Percentiles rank a stretch among this genome's conserved stretches.
These are phyloP conservation scores for Anseranas semipalmata DNA, from an alignment of 2,113 vertebrate species.

Conservation along the genomic window DNA sequence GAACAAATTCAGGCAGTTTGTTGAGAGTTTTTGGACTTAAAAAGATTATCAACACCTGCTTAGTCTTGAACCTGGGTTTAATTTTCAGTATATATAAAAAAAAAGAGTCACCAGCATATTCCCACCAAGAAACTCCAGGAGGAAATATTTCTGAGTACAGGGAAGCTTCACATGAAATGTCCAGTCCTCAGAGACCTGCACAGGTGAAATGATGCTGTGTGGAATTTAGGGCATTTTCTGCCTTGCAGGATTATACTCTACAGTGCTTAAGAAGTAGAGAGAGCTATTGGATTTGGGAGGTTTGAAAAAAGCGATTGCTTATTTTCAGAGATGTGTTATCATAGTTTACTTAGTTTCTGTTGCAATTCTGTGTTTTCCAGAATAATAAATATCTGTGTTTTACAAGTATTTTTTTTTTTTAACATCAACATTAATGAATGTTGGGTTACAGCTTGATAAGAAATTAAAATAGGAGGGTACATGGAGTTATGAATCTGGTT, in stretches of 20 bases:
- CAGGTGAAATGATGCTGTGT: not conserved
- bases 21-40: not conserved
- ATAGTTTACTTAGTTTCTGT: not conserved
- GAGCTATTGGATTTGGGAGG: not conserved
- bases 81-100: not conserved
- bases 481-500: not conserved
- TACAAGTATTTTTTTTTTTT: not conserved
- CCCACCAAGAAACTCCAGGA: not conserved
- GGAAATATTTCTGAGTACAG: not conserved
- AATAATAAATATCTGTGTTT: not conserved
- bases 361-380: not conserved
- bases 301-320: not conserved
- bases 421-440: not conserved
- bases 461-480: not conserved
- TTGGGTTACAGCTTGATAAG: not conserved
- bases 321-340: not conserved
- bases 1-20: not conserved
- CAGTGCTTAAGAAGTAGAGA: not conserved
- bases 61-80: not conserved
- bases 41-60: not conserved
- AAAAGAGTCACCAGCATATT: not conserved
- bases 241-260: not conserved
- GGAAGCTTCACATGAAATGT: not conserved
- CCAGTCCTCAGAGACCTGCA: not conserved
- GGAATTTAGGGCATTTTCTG: not conserved